Percentiles rank a stretch among this genome's conserved stretches.
Conservation (phyloP, 2,113 vertebrate genomes). For the Phalacrocorax aristotelis region DNA sequence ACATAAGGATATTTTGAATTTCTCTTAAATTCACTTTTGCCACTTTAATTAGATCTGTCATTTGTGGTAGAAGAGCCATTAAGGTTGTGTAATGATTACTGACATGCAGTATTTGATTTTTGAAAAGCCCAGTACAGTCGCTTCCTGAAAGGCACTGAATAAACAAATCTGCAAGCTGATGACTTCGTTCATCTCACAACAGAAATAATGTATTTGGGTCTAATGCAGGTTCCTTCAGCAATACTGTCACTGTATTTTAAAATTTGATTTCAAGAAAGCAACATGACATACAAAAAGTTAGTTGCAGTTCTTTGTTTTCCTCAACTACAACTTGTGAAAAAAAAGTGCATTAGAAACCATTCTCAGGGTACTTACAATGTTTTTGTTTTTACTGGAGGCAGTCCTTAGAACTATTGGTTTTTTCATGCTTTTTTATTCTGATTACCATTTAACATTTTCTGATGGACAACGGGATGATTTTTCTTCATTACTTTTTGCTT, state of each 20-base stretch:
- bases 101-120: background rate
- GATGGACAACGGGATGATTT: background rate
- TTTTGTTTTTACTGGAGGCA: background rate
- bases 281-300: background rate
- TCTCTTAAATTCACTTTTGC: background rate
- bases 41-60: background rate
- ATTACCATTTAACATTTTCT: background rate
- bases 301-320: background rate
- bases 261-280: background rate
- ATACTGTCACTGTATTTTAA: background rate
- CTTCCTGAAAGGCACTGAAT: background rate
- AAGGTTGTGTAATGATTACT: background rate
- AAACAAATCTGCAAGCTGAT: background rate
- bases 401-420: background rate
- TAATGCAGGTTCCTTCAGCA: background rate
- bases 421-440: background rate
- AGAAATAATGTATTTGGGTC: background rate
- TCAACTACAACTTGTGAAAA: background rate
- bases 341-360: background rate
- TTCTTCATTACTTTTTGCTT: background rate
- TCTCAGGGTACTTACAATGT: background rate
- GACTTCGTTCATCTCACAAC: background rate
- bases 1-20: background rate
- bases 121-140: background rate
- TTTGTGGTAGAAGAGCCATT: background rate